These are phyloP conservation scores for Ernsta delagoae DNA, from an alignment of 2,888 invertebrate species.

Conservation along the genomic window DNA sequence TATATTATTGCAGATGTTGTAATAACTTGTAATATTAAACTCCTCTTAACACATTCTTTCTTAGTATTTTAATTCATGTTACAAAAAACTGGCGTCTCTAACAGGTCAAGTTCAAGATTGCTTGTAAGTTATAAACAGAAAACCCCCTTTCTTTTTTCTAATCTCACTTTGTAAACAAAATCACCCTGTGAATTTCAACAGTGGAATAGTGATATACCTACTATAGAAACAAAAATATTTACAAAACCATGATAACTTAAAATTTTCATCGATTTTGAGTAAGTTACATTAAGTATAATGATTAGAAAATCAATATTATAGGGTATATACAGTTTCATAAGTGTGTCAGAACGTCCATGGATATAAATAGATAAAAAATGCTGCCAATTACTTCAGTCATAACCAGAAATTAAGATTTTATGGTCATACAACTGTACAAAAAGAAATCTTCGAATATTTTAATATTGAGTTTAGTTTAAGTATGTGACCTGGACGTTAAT, in stretches of 20 bases:
- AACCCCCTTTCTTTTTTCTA: conserved; percentile 40
- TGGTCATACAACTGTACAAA: no score
- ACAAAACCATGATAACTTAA: conserved; percentile 39
- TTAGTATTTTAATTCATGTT: background rate
- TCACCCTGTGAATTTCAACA: conserved; percentile 61
- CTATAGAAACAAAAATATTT: conserved; percentile 45
- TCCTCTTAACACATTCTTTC: background rate
- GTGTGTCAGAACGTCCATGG: no score
- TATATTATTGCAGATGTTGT: no score
- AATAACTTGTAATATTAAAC: background rate
- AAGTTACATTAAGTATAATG: conserved; percentile 20
- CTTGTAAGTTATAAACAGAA: conserved; percentile 24
- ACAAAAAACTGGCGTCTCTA: conserved; percentile 14
- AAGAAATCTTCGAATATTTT: no score
- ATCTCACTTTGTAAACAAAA: conserved; percentile 62
- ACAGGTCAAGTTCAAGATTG: conserved; percentile 18
- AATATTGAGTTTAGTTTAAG: no score
- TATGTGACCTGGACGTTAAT: no score
- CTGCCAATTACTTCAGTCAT: no score
- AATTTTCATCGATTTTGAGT: conserved; percentile 26
- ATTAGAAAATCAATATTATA: conserved; percentile 15
- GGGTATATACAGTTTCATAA: conserved; percentile 17
- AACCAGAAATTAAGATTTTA: no score
- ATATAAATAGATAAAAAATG: no score
- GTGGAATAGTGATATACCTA: conserved; percentile 53